Evolutionary conservation across 2,113 vertebrate genomes (phyloP), one percentile per base, ranked within the genome.

Genomic region (Casuarius casuarius): DNA sequence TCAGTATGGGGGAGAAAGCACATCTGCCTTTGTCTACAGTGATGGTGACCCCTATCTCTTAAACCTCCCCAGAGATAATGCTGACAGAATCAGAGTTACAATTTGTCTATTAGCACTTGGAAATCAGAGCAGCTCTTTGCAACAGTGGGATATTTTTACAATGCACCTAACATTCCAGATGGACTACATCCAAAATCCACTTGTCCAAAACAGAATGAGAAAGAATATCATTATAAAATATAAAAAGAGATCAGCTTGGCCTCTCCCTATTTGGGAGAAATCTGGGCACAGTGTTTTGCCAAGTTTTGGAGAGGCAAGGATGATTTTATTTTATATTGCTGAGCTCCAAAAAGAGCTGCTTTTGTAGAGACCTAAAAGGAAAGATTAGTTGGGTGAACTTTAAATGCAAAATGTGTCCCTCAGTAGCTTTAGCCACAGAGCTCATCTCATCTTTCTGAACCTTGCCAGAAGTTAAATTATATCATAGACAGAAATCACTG

Each of bases 401-500:
- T 80, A 66, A 90, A 95, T 51, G 70, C 68, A 75, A 97, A 95
- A 96, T 66, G 71, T 74, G 95, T 70, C 92, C 81, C 78, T 95
- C 88, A 95, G 87, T 91, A 95, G 76, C 22, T 94, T 97, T 87
- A 98, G 91, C 85, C 84, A 95, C 76, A 95, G 85, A 94, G 85
- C 84, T 97, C 85, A 89, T 91, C 81, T 84, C n/a, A 91, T 70
- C 91, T 97, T 96, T 94, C 87, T 51, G 77, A 96, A 94, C 77
- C 58, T 94, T 97, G 97, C 97, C 97, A 97, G 80, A 97, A 96
- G 96, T 96, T 95, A 97, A 98, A 97, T 93, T 94, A 65, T 89
- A 56, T 95, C 77, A 97, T 84, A 0, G 5, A 87, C 5, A 5
- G 95, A 95, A 96, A 96, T 93, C 91, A 97, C 80, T 91, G 95